phyloP scores from a whole-genome alignment of 2,113 vertebrate genomes.

The Cavia porcellus region DNA sequence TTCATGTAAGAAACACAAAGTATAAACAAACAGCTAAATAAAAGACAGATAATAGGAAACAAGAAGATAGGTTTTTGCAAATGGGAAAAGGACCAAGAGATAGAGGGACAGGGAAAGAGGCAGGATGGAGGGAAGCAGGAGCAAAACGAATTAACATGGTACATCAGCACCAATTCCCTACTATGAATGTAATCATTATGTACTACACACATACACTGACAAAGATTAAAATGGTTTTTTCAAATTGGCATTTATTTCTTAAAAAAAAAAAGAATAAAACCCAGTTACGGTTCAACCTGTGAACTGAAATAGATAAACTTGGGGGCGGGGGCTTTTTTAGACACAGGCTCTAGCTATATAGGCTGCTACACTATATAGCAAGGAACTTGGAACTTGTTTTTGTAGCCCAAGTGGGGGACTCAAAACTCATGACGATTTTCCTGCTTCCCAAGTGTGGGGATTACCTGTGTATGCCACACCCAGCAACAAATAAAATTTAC shows the following conservation, averaged over 20 bases:
- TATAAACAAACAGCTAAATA: background rate
- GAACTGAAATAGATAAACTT: background rate
- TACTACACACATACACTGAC: background rate
- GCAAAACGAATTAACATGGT: background rate
- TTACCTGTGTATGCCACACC: too few relatives aligned
- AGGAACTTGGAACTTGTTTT: too few relatives aligned
- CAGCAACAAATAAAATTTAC: too few relatives aligned
- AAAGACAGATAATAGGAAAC: background rate
- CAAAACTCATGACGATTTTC: too few relatives aligned
- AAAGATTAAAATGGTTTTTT: background rate
- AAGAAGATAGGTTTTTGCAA: background rate
- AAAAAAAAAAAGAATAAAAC: too few relatives aligned
- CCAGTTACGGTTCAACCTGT: background rate
- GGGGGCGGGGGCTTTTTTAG: too few relatives aligned
- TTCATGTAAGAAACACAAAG: background rate
- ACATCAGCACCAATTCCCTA: background rate
- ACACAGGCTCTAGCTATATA: too few relatives aligned
- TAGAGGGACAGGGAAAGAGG: background rate
- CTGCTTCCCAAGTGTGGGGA: too few relatives aligned
- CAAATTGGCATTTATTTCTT: background rate
- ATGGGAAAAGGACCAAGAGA: background rate
- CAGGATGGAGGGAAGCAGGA: background rate
- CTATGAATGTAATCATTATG: background rate
- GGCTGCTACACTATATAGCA: too few relatives aligned
- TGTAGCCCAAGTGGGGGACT: too few relatives aligned